Base-by-base conservation (phyloP, 2,797 vertebrate species). In the Anguilla obscura region DNA sequence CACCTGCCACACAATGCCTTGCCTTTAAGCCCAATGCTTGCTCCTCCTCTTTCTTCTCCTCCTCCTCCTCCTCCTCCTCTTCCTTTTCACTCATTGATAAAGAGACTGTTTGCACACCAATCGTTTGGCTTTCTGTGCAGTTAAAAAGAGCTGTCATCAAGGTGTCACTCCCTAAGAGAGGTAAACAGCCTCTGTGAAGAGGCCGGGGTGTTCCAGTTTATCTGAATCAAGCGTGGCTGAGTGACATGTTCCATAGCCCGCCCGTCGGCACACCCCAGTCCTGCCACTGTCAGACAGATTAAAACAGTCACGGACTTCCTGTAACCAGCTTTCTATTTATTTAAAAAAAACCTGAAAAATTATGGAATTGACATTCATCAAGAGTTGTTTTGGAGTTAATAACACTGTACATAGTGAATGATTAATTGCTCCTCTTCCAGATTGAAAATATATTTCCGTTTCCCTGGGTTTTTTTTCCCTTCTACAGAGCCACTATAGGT, bases 41-140 rank as follows among this genome's bases (percentile, higher is more conserved):
- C 86, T 63, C 85, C 69, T 48, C 63, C 40, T 45, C 40, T 45
- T 45, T 45, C 3, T 45, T 4, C 40, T 40, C 40, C 40, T 40
- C 40, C 36, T 36, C 36, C 36, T 36, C 36, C 82, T 84, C 58
- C 60, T 24, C 66, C 89, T 60, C 1, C 21, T 85, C 52, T 54
- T 86, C 52, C 85, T 85, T 84, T 30, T 33, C 85, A 71, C 76
- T 69, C 80, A 56, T 50, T 79, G 45, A 85, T 71, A 89, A 86
- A 85, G 45, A 89, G 54, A 40, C 33, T 89, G 88, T 87, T 86
- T 87, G 87, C 86, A 58, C 85, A 82, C 87, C 48, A 86, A 86
- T 88, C 86, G 54, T 66, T 85, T 86, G 71, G 52, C 45, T 88
- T 89, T 86, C 60, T 86, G 33, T 74, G 21, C 36, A 6, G 63